These are phyloP conservation scores for Lepilemur septentrionalis DNA, from an alignment of 2,797 vertebrate species.

Conservation along the genomic window DNA sequence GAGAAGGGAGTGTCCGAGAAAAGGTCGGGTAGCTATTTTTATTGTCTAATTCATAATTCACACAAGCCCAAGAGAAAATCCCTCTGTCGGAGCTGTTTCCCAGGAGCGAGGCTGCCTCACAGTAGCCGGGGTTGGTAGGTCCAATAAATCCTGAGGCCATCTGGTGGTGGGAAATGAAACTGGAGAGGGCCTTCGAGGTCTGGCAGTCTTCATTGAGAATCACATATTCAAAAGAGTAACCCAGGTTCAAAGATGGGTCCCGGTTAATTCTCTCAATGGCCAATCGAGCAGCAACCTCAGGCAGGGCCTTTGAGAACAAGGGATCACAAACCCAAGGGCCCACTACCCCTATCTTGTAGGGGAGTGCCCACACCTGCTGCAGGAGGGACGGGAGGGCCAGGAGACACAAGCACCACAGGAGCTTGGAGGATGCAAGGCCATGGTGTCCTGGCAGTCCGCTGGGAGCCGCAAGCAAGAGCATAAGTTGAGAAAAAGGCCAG, in stretches of 20 bases:
- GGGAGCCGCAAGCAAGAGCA: slow-evolving; percentile 73
- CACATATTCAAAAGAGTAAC: slow-evolving; percentile 86
- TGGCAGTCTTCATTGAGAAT: slow-evolving; percentile 92
- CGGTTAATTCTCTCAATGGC: slow-evolving; percentile 89
- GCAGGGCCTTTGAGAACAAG: slow-evolving; percentile 91
- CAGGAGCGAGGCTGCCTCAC: slow-evolving; percentile 89
- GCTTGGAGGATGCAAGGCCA: slow-evolving; percentile 37
- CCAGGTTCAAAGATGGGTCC: slow-evolving; percentile 85
- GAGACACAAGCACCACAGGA: slow-evolving; percentile 73
- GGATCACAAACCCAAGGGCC: slow-evolving; percentile 94
- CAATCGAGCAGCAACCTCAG: slow-evolving; percentile 88
- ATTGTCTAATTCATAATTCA: slow-evolving; percentile 89
- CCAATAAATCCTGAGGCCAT: slow-evolving; percentile 90
- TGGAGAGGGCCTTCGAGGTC: slow-evolving; percentile 87
- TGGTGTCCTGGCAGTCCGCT: slow-evolving; percentile 67
- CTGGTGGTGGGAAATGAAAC: slow-evolving; percentile 87
- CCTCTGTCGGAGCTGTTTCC: slow-evolving; percentile 93
- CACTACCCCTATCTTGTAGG: slow-evolving; percentile 90
- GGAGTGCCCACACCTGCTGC: slow-evolving; percentile 51
- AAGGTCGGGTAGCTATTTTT: slow-evolving; percentile 86
- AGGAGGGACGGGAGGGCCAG: slow-evolving; percentile 71
- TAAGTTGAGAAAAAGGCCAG: slow-evolving; percentile 76
- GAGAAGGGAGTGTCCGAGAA: slow-evolving; percentile 87
- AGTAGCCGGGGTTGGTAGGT: slow-evolving; percentile 93
- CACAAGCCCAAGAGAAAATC: slow-evolving; percentile 92